phyloP scores from a whole-genome alignment of 1,140 invertebrate genomes.

The Idris sp. region DNA sequence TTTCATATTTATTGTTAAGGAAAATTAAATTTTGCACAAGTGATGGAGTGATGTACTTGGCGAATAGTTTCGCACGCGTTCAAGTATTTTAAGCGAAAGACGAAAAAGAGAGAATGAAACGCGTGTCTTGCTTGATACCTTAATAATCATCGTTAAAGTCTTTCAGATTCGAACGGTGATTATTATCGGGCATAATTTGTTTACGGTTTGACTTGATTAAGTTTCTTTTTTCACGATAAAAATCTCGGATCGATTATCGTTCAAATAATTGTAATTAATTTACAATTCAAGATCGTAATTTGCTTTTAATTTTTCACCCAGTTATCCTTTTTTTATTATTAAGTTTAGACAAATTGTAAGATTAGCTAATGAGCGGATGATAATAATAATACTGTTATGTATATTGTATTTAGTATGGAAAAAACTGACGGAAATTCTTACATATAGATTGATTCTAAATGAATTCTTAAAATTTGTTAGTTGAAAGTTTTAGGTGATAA shows the following conservation, averaged over 20 bases:
- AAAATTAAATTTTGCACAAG: slow-evolving; percentile 35
- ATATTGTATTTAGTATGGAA: too few species aligned
- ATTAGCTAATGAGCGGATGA: too few species aligned
- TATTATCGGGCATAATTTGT: slow-evolving; percentile 54
- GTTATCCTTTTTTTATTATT: too few species aligned
- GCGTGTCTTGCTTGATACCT: slow-evolving; percentile 50
- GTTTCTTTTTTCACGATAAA: slow-evolving; percentile 17
- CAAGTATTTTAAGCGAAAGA: slow-evolving; percentile 23
- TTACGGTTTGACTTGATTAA: slow-evolving; percentile 26
- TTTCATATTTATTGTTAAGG: too few species aligned
- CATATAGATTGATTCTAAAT: too few species aligned
- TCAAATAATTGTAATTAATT: slow-evolving; percentile 37
- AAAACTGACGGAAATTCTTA: too few species aligned
- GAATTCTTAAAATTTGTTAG: too few species aligned
- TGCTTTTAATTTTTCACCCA: too few species aligned
- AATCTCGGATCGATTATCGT: slow-evolving; percentile 32
- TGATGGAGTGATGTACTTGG: slow-evolving; percentile 32
- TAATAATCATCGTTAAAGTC: slow-evolving; percentile 56
- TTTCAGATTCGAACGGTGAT: slow-evolving; percentile 37
- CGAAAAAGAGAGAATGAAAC: slow-evolving; percentile 39
- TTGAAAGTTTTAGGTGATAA: too few species aligned
- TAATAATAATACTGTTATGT: too few species aligned
- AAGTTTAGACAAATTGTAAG: too few species aligned
- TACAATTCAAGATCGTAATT: too few species aligned
- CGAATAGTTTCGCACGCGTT: slow-evolving; percentile 50